Evolutionary conservation across 2,888 invertebrate species (phyloP).

Genomic region (Julus scanicus): DNA sequence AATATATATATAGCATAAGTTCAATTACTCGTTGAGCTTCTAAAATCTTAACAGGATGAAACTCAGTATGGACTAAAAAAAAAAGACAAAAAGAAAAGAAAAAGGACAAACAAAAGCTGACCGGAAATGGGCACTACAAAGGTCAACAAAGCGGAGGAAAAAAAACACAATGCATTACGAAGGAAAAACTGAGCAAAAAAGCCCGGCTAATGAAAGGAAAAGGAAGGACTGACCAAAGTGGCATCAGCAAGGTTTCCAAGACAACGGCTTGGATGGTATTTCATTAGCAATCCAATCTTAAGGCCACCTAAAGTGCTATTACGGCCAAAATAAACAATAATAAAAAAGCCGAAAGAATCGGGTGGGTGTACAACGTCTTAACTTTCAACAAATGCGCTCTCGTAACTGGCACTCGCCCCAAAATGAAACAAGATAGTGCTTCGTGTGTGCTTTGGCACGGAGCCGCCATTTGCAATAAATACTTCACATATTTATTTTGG

Average conservation of each 20-base stretch:
- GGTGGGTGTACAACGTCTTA: not conserved
- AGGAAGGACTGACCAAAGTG: slow-evolving; percentile 10
- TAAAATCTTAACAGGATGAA: slow-evolving; percentile 36
- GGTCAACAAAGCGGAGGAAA: slow-evolving; percentile 24
- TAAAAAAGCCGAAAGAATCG: not conserved
- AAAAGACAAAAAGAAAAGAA: not conserved
- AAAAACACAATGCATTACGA: not conserved
- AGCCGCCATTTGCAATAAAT: slow-evolving; percentile 35
- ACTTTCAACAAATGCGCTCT: slow-evolving; percentile 25
- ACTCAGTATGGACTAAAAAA: not conserved
- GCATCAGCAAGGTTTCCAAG: slow-evolving; percentile 36
- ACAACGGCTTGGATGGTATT: slow-evolving; percentile 41
- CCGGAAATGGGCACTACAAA: slow-evolving; percentile 43
- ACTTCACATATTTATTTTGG: slow-evolving; percentile 43
- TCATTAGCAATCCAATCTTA: slow-evolving; percentile 43
- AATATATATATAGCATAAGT: not conserved
- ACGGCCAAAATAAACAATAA: slow-evolving; percentile 45
- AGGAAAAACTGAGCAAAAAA: not conserved
- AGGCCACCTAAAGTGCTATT: slow-evolving; percentile 47
- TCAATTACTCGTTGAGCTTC: not conserved
- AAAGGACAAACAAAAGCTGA: slow-evolving; percentile 34
- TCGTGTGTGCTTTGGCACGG: slow-evolving; percentile 26
- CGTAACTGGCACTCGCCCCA: not conserved
- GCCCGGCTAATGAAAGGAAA: not conserved
- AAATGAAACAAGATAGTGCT: not conserved